Percentiles rank a stretch among this genome's conserved stretches.
Evolutionary conservation across 2,888 invertebrate species (phyloP).

Genomic region (Thecocarcelia acutangulata): DNA sequence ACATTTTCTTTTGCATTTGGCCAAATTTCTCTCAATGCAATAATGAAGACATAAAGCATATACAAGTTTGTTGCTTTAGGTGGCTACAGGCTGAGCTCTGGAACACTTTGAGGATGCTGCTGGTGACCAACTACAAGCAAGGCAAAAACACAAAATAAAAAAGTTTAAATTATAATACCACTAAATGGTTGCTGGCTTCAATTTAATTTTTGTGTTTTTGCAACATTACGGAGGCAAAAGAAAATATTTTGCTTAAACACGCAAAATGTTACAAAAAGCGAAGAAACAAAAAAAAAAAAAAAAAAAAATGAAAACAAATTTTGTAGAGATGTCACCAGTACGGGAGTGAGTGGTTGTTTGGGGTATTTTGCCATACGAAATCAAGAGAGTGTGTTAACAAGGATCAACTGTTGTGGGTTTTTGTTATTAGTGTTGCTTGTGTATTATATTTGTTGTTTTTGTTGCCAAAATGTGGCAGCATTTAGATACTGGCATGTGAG

Average conservation of each 20-base stretch:
- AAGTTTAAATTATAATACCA: conserved; percentile 52
- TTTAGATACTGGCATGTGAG: conserved; percentile 41
- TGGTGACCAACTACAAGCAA: background rate
- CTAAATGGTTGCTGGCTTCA: conserved; percentile 53
- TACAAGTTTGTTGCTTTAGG: conserved; percentile 31
- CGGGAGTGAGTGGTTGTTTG: background rate
- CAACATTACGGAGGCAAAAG: conserved; percentile 29
- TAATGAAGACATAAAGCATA: conserved; percentile 61
- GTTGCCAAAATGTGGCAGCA: conserved; percentile 32
- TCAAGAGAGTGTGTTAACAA: conserved; percentile 40
- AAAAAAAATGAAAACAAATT: background rate
- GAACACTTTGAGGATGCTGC: conserved; percentile 2
- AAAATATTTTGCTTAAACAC: conserved; percentile 60
- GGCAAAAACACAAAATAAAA: conserved; percentile 2
- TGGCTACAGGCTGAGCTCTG: background rate
- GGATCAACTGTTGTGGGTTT: conserved; percentile 36
- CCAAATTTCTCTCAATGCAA: conserved; percentile 42
- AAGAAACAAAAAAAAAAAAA: background rate
- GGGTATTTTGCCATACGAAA: conserved; percentile 1
- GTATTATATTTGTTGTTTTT: background rate
- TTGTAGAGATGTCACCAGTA: conserved; percentile 32
- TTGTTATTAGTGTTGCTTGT: too few species aligned
- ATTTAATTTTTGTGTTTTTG: conserved; percentile 35
- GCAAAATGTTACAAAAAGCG: conserved; percentile 49
- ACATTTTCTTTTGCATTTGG: conserved; percentile 27